phyloP scores from a whole-genome alignment of 1,140 invertebrate species.

The Patella vulgata region DNA sequence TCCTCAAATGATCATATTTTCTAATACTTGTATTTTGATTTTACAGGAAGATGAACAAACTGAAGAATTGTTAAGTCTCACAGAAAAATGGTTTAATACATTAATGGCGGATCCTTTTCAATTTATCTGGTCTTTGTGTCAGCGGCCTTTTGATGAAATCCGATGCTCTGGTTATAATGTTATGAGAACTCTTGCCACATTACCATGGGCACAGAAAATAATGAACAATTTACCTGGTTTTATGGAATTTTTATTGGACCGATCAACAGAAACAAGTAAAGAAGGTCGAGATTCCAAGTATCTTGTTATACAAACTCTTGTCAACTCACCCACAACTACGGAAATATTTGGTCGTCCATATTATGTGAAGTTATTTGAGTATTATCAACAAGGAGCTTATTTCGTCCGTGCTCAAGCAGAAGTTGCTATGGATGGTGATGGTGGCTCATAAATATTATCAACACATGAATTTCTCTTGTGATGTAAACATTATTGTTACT shows the following conservation, averaged over 20 bases:
- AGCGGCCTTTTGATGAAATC: slow-evolving; percentile 75
- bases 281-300: slow-evolving; percentile 78
- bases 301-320: slow-evolving; percentile 75
- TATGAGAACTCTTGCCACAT: slow-evolving; percentile 68
- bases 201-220: slow-evolving; percentile 74
- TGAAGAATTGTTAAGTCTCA: slow-evolving; percentile 67
- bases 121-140: slow-evolving; percentile 70
- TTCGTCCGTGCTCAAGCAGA: slow-evolving; percentile 75
- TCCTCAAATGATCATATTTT: no score
- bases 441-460: background rate
- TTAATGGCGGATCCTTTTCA: slow-evolving; percentile 70
- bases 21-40: no score
- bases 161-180: slow-evolving; percentile 70
- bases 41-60: slow-evolving; percentile 61
- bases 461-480: background rate
- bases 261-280: slow-evolving; percentile 75
- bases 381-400: slow-evolving; percentile 79
- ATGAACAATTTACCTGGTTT: slow-evolving; percentile 74
- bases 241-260: slow-evolving; percentile 79
- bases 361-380: slow-evolving; percentile 73
- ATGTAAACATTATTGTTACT: no score
- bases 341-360: slow-evolving; percentile 75
- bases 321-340: slow-evolving; percentile 69
- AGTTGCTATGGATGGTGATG: slow-evolving; percentile 69
- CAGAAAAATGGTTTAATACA: slow-evolving; percentile 72